Base-by-base conservation (phyloP, 2,797 vertebrate species). In the Gambusia yucatana region DNA sequence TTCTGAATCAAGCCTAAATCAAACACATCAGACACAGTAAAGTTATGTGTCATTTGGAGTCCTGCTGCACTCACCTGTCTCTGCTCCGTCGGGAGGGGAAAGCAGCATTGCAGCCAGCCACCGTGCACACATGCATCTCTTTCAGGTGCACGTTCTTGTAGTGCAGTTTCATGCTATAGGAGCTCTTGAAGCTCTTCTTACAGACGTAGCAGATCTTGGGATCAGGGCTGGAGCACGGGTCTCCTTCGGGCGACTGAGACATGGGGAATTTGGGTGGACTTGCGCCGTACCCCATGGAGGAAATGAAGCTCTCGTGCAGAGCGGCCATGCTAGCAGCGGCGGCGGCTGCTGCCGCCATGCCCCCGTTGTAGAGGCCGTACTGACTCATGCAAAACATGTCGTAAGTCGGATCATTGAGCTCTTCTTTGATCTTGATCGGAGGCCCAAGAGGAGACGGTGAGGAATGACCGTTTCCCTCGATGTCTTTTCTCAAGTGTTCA, bases 131-230 rank as follows among this genome's bases (percentile, higher is more conserved):
- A 30, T 99, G 98, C 98, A 99, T 99, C 96, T 99, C 98, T 96
- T 99, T 99, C 90, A 99, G 97, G 95, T 99, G 98, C 94, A 99
- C 98, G 0, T 99, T 99, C 94, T 98, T 98, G 96, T 99, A 99
- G 96, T 99, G 98, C 89, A 99, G 98, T 94, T 99, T 99, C 95
- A 99, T 98, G 81, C 98, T 99, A 93, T 99, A 99, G 88, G 98
- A 99, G 92, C 98, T 99, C 96, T 99, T 99, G 96, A 99, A 99
- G 95, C 96, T 99, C 94, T 99, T 99, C 96, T 99, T 99, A 96
- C 98, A 99, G 87, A 99, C 98, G 5, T 99, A 99, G 96, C 98
- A 99, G 94, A 98, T 99, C 95, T 99, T 99, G 91, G 98, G 98
- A 86, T 99, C 98, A 76, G 97, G 97, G 86, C 98, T 98, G 86